Percentiles rank a stretch among this genome's conserved stretches.
Conservation (phyloP, 2,113 vertebrate species). For the Hipposideros armiger region DNA sequence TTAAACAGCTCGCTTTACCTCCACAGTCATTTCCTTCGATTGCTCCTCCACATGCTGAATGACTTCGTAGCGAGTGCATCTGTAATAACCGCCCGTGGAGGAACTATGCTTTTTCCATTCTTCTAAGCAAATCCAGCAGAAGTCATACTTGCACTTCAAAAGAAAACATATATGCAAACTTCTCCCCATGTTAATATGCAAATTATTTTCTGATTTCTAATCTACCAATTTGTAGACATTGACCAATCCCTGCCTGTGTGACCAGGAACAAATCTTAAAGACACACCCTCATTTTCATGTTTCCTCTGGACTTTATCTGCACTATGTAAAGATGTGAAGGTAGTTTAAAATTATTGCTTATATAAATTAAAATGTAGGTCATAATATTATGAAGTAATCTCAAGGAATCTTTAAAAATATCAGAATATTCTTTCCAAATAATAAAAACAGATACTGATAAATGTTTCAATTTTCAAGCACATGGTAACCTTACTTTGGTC, state of each 20-base stretch:
- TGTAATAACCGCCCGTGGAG: slow-evolving; percentile 98
- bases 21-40: slow-evolving; percentile 98
- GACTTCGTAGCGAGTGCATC: slow-evolving; percentile 98
- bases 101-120: slow-evolving; percentile 99
- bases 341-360: slow-evolving; percentile 50
- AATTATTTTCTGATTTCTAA: background rate
- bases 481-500: background rate
- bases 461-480: slow-evolving; percentile 24
- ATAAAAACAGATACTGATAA: slow-evolving; percentile 24
- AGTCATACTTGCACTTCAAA: slow-evolving; percentile 97
- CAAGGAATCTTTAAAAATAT: slow-evolving; percentile 41
- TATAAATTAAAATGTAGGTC: slow-evolving; percentile 40
- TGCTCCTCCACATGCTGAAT: slow-evolving; percentile 99
- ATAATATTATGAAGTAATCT: slow-evolving; percentile 21
- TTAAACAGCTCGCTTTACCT: slow-evolving; percentile 88
- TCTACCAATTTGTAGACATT: background rate
- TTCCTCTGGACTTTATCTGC: background rate
- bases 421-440: background rate
- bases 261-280: slow-evolving; percentile 43
- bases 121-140: slow-evolving; percentile 99
- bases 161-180: slow-evolving; percentile 55
- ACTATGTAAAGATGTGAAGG: background rate
- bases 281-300: background rate
- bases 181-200: background rate
- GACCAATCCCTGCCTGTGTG: background rate